phyloP scores from a whole-genome alignment of 2,888 invertebrate species.

The Drosophila bunnanda region DNA sequence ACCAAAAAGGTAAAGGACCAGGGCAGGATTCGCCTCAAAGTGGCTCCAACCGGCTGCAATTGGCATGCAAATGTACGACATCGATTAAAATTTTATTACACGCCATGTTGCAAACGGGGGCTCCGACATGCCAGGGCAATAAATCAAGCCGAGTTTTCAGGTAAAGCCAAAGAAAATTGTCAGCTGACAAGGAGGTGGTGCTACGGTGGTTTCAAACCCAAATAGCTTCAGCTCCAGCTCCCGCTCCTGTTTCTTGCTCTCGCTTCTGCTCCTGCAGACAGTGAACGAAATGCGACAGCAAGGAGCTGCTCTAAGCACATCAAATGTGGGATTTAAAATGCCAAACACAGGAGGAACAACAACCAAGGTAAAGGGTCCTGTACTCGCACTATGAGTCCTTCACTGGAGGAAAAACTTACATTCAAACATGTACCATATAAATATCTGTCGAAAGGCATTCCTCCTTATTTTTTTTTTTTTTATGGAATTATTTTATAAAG shows the following conservation, averaged over 20 bases:
- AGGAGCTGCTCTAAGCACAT: slow-evolving; percentile 70
- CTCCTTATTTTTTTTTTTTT: neutral
- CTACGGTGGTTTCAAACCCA: slow-evolving; percentile 2
- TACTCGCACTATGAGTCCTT: slow-evolving; percentile 1
- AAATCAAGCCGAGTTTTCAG: slow-evolving; percentile 79
- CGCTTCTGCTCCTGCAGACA: slow-evolving; percentile 38
- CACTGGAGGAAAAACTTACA: neutral
- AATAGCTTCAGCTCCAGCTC: slow-evolving; percentile 4
- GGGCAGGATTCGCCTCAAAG: slow-evolving; percentile 36
- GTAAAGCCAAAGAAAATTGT: slow-evolving; percentile 78
- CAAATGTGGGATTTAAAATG: slow-evolving; percentile 80
- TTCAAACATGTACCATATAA: neutral
- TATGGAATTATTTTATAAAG: neutral
- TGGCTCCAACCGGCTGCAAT: slow-evolving; percentile 66
- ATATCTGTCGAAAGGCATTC: no score
- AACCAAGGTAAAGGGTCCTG: slow-evolving; percentile 15
- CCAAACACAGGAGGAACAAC: slow-evolving; percentile 63
- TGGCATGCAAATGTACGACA: slow-evolving; percentile 81
- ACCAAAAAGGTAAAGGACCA: slow-evolving; percentile 1
- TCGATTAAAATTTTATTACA: slow-evolving; percentile 82
- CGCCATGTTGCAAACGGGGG: slow-evolving; percentile 65
- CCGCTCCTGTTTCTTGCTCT: neutral
- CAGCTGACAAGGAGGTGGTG: slow-evolving; percentile 54
- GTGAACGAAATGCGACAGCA: slow-evolving; percentile 38
- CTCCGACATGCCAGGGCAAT: slow-evolving; percentile 65